Base-by-base conservation (phyloP, 2,113 vertebrate species). In the Phalacrocorax carbo region DNA sequence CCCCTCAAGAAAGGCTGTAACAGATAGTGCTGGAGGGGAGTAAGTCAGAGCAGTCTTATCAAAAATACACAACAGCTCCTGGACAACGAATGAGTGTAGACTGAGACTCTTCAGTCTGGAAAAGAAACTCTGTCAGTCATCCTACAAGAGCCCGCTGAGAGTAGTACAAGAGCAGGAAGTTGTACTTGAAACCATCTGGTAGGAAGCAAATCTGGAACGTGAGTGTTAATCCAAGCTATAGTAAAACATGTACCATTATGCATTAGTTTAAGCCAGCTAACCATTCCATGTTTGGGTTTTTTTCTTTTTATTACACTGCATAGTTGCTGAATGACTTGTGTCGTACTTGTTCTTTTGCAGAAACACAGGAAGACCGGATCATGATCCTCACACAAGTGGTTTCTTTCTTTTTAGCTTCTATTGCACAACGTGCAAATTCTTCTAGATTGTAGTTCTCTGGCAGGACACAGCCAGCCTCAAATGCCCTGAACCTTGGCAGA, bases 301-400 rank as follows among this genome's bases (percentile, higher is more conserved):
- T 27, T 11, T 42, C 32, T 40, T 78, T 44, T 49, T 7, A 40
- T 54, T 36, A 42, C 18, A 15, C 11, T 40, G 5, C 38, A 38
- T 8, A 49, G 26, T 32, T 48, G 14, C 40, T 65, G 42, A 26
- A 34, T 73, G 34, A 51, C 13, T 29, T 46, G n/a, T 20, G 38
- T 64, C 34, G 32, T 60, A 21, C 15, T 65, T 44, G 14, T 30
- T 75, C 75, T 55, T 66, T 12, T 40, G 42, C 64, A 89, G 52
- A 54, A 71, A 60, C 12, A 27, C 44, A 81, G 32, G 18, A 55
- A 55, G 44, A n/a, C 9, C 0, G 0, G 27, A 22, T 80, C 55
- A 58, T 1, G 1, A 34, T 29, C 9, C 34, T 52, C 32, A 70
- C 8, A 13, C 0, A 1, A 42, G 21, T 11, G 9, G 14, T 23